Conservation (phyloP, 2,888 invertebrate species). For the Cataglyphis albicans region DNA sequence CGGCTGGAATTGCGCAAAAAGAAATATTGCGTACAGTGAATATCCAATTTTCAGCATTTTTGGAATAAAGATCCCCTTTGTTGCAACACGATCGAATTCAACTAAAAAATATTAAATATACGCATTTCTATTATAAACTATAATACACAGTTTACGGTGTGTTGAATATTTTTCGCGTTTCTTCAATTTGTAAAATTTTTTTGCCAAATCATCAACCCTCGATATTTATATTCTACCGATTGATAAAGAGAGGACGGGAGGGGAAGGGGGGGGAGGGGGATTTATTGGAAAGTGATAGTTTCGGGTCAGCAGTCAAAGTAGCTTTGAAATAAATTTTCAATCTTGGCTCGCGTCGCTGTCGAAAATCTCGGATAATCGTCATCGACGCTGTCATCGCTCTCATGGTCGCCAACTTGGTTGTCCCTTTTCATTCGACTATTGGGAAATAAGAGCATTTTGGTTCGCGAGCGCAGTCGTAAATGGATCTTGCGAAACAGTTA, state of each 20-base stretch:
- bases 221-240: conserved; percentile 53
- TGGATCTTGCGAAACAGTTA: conserved; percentile 73
- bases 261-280: too few relatives aligned
- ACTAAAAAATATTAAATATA: not conserved
- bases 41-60: conserved; percentile 42
- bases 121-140: not conserved
- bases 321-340: not conserved
- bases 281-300: conserved; percentile 3
- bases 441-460: conserved; percentile 65
- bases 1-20: conserved; percentile 12
- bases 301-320: conserved; percentile 8
- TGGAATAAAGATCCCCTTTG: conserved; percentile 24
- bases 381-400: conserved; percentile 23
- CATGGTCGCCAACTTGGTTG: not conserved
- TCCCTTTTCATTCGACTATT: conserved; percentile 44
- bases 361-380: conserved; percentile 27
- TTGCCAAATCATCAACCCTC: conserved; percentile 17
- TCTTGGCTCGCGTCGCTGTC: not conserved
- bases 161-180: not conserved
- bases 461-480: conserved; percentile 60
- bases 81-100: conserved; percentile 12
- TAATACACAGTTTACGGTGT: not conserved
- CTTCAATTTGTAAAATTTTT: not conserved
- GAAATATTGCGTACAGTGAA: conserved; percentile 6
- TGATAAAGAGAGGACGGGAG: not conserved